Percentiles rank a stretch among this genome's conserved stretches.
Conservation (phyloP, 2,888 invertebrate genomes). For the Drosophila anomalipes region DNA sequence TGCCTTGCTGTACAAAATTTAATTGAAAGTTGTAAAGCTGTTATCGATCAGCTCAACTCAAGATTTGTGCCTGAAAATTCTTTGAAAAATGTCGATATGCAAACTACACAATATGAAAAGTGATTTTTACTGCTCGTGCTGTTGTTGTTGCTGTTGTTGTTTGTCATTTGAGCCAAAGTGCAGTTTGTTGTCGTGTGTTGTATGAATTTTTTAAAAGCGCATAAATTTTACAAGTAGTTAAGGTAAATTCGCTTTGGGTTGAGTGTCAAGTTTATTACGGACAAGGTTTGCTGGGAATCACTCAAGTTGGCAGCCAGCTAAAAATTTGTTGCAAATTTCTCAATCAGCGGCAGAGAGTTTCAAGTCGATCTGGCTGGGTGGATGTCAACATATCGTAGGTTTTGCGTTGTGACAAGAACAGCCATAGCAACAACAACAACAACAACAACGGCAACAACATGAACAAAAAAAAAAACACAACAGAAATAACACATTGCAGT, state of each 20-base stretch:
- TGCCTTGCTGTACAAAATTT: slow-evolving; percentile 18
- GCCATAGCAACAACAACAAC: slow-evolving; percentile 18
- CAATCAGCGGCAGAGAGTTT: slow-evolving; percentile 57
- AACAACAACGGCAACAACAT: slow-evolving; percentile 18
- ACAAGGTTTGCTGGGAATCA: slow-evolving; percentile 38
- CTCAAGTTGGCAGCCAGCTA: slow-evolving; percentile 50
- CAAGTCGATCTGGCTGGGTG: slow-evolving; percentile 10
- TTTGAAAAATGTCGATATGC: slow-evolving; percentile 13
- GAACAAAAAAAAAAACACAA: slow-evolving; percentile 7
- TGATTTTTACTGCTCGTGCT: slow-evolving; percentile 15
- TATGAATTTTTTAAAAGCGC: slow-evolving; percentile 69
- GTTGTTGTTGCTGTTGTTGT: slow-evolving; percentile 24
- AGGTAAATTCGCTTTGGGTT: background rate
- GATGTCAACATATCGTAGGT: slow-evolving; percentile 45
- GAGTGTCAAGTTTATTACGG: slow-evolving; percentile 58
- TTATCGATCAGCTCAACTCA: slow-evolving; percentile 29
- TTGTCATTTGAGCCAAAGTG: slow-evolving; percentile 61
- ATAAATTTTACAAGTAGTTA: slow-evolving; percentile 54
- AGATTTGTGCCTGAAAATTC: slow-evolving; percentile 1
- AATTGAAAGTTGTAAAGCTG: slow-evolving; percentile 53
- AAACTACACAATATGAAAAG: slow-evolving; percentile 13
- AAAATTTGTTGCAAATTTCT: slow-evolving; percentile 75
- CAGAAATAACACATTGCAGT: slow-evolving; percentile 53
- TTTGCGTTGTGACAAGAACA: slow-evolving; percentile 43
- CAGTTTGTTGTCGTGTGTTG: slow-evolving; percentile 76